These are phyloP conservation scores for Cirrhinus mrigala DNA, from an alignment of 2,797 vertebrate species.

Conservation along the genomic window DNA sequence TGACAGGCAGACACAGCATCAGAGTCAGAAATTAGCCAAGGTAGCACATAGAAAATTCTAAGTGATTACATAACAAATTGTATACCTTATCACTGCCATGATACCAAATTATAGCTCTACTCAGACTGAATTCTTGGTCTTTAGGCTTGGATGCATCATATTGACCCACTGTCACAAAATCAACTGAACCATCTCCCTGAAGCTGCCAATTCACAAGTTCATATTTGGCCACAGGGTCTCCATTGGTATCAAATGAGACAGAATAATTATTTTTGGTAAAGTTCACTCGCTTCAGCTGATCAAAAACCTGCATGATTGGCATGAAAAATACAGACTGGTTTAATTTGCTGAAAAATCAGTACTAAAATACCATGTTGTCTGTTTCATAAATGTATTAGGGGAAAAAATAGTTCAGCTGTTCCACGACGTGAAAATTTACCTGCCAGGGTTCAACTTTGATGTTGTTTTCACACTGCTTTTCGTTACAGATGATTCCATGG, in stretches of 20 bases:
- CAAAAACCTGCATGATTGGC: slow-evolving; percentile 64
- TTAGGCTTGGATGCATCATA: slow-evolving; percentile 70
- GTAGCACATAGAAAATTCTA: background rate
- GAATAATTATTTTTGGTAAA: slow-evolving; percentile 71
- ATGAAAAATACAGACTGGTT: background rate
- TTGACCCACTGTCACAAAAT: slow-evolving; percentile 72
- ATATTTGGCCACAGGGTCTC: slow-evolving; percentile 76
- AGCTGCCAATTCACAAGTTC: slow-evolving; percentile 79
- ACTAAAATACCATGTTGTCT: too few species aligned
- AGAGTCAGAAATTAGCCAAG: background rate
- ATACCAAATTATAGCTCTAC: slow-evolving; percentile 68
- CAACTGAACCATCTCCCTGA: slow-evolving; percentile 56
- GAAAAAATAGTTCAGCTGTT: background rate
- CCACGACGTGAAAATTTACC: slow-evolving; percentile 55
- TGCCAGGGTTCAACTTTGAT: slow-evolving; percentile 60
- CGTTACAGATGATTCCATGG: slow-evolving; percentile 66
- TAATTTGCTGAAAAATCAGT: too few species aligned
- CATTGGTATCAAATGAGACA: slow-evolving; percentile 78
- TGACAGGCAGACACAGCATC: background rate
- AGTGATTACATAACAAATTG: background rate
- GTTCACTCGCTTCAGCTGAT: slow-evolving; percentile 67
- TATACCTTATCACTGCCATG: slow-evolving; percentile 61
- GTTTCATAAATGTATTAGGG: too few species aligned
- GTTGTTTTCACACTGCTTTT: slow-evolving; percentile 62
- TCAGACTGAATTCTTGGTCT: slow-evolving; percentile 69